Conservation (phyloP, 2,113 vertebrate genomes). For the Chelonoidis abingdonii region DNA sequence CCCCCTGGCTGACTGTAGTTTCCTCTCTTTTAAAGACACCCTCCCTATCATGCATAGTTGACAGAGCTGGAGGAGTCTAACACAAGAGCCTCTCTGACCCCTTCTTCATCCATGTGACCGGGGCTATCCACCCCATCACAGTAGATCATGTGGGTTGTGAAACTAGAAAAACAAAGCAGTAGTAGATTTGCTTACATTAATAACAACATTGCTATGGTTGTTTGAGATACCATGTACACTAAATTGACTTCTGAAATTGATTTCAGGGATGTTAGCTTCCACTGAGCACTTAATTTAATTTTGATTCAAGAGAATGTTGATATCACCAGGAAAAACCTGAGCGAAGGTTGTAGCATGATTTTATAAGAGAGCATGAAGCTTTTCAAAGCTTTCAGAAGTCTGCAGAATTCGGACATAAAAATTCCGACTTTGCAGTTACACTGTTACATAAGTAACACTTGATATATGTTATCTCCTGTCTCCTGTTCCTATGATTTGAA, state of each 20-base stretch:
- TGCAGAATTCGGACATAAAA: neutral
- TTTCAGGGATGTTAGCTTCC: conserved; percentile 67
- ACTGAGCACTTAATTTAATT: conserved; percentile 59
- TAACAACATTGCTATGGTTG: conserved; percentile 11
- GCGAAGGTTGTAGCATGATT: neutral
- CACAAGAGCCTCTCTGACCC: neutral
- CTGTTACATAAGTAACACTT: neutral
- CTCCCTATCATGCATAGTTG: neutral
- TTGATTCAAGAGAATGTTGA: conserved; percentile 23
- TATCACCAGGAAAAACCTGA: neutral
- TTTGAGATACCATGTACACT: conserved; percentile 48
- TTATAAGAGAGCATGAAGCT: neutral
- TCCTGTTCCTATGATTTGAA: neutral
- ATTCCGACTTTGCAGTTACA: neutral
- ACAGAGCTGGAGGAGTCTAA: neutral
- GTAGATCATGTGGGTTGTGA: neutral
- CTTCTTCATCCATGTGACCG: neutral
- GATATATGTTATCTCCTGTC: neutral
- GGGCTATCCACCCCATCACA: neutral
- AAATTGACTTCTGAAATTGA: conserved; percentile 65
- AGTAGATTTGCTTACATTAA: neutral
- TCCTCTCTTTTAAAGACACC: no score
- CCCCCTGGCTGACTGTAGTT: no score
- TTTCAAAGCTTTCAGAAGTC: neutral
- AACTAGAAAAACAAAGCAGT: conserved; percentile 1